Percentiles rank a stretch among this genome's conserved stretches.
Conservation (phyloP, 2,113 vertebrate genomes). For the Pterocles burchelli region DNA sequence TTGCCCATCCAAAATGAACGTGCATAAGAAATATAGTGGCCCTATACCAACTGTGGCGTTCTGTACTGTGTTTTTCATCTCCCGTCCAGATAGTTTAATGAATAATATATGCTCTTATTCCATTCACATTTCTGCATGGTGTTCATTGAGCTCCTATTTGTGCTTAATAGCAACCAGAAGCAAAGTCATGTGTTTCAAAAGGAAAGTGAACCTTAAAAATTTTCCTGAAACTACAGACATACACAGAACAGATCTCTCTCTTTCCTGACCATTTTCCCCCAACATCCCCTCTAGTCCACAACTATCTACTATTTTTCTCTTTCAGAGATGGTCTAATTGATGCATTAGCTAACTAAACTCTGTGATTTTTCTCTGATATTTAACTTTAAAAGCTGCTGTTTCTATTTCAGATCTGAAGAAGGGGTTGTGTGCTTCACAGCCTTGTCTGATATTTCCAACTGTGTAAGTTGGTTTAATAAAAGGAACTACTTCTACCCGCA, state of each 20-base stretch:
- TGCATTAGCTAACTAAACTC: background rate
- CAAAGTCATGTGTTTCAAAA: background rate
- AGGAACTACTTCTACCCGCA: background rate
- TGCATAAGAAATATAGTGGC: background rate
- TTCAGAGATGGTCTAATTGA: background rate
- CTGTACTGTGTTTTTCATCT: background rate
- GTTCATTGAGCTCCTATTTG: background rate
- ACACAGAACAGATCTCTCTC: background rate
- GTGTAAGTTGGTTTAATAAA: background rate
- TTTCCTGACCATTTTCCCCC: background rate
- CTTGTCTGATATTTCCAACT: background rate
- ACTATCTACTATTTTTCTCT: background rate
- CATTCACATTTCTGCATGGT: background rate
- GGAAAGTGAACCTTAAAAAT: background rate
- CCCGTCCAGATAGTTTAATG: background rate
- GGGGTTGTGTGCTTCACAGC: background rate
- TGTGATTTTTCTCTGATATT: background rate
- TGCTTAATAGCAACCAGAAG: background rate
- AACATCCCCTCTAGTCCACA: background rate
- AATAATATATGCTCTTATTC: background rate
- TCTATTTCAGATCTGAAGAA: conserved; percentile 11
- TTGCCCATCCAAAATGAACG: background rate
- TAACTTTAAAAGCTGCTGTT: background rate
- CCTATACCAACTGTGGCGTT: background rate
- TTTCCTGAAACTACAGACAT: background rate